Evolutionary conservation across 2,797 vertebrate genomes (phyloP).

Genomic region (Mormyrus proboscirostris): DNA sequence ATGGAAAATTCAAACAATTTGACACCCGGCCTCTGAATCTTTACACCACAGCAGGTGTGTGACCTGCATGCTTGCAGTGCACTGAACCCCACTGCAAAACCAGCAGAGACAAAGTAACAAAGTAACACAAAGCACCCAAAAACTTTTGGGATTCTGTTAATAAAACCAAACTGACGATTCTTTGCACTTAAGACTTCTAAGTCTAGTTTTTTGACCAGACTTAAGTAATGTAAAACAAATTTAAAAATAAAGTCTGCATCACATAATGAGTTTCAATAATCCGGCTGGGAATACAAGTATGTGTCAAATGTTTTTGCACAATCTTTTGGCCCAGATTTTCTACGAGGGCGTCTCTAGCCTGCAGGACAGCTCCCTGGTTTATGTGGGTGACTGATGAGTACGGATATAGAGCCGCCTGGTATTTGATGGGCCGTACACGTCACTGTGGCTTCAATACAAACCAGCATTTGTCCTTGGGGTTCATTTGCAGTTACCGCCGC

Average conservation of each 20-base stretch:
- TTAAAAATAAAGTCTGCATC: neutral
- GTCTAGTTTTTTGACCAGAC: neutral
- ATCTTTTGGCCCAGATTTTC: slow-evolving; percentile 7
- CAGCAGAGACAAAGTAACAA: neutral
- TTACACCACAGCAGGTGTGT: neutral
- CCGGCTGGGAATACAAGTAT: neutral
- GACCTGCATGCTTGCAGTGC: neutral
- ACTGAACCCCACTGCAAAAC: neutral
- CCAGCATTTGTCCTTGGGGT: neutral
- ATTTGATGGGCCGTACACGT: slow-evolving; percentile 13
- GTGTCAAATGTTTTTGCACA: slow-evolving; percentile 14
- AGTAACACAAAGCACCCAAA: neutral
- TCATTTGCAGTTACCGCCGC: neutral
- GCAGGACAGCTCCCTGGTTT: slow-evolving; percentile 20
- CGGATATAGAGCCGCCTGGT: slow-evolving; percentile 13
- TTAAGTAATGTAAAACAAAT: neutral
- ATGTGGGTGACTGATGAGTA: slow-evolving; percentile 19
- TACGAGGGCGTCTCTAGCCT: slow-evolving; percentile 5
- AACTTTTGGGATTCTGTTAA: neutral
- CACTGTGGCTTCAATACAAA: slow-evolving; percentile 7
- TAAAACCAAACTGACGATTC: neutral
- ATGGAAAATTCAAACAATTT: slow-evolving; percentile 49
- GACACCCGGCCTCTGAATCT: slow-evolving; percentile 27
- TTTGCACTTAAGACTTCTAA: neutral
- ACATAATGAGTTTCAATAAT: neutral